These are phyloP conservation scores for Oncorhynchus tshawytscha DNA, from an alignment of 2,113 vertebrate species.

Conservation along the genomic window DNA sequence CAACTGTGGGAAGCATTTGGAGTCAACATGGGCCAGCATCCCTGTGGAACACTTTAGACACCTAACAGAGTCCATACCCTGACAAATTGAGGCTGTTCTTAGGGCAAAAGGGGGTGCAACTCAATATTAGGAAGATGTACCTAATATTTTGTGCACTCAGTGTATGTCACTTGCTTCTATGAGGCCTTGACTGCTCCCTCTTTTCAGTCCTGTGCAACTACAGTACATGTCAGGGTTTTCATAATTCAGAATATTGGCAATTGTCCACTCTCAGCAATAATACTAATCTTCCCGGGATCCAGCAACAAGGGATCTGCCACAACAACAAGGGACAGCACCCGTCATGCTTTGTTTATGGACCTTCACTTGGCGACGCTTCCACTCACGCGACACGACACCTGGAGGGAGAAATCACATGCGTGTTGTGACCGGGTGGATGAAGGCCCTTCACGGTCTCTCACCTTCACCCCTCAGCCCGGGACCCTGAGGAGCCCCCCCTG, in stretches of 20 bases:
- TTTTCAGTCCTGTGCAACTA: no score
- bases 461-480: slow-evolving; percentile 52
- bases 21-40: no score
- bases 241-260: background rate
- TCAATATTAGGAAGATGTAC: no score
- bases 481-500: slow-evolving; percentile 32
- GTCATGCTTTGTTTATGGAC: slow-evolving; percentile 24
- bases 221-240: background rate
- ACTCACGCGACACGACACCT: slow-evolving; percentile 46
- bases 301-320: no score
- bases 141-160: no score
- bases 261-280: background rate
- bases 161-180: no score
- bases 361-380: slow-evolving; percentile 34
- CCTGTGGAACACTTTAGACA: no score
- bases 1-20: no score
- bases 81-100: no score
- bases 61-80: no score
- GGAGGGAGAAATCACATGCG: slow-evolving; percentile 67
- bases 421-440: slow-evolving; percentile 53
- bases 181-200: no score
- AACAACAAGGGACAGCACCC: background rate
- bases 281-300: background rate
- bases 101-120: no score
- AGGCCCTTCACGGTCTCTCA: slow-evolving; percentile 74